These are phyloP conservation scores for Astyanax mexicanus DNA, from an alignment of 2,797 vertebrate species.

Conservation along the genomic window DNA sequence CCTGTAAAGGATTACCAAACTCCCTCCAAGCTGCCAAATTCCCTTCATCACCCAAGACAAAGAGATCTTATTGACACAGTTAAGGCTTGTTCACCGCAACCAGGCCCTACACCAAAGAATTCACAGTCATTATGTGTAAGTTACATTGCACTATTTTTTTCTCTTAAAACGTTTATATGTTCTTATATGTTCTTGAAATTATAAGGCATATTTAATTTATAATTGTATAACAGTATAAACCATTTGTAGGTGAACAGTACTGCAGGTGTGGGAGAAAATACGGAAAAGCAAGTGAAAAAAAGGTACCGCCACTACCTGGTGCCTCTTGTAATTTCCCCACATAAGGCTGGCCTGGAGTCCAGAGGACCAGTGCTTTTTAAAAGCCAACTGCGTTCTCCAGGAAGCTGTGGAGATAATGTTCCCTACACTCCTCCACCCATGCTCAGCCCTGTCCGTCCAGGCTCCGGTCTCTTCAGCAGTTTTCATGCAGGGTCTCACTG, in stretches of 20 bases:
- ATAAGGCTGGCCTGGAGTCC: slow-evolving; percentile 67
- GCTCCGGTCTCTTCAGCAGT: slow-evolving; percentile 88
- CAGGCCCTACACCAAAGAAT: slow-evolving; percentile 78
- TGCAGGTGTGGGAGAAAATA: slow-evolving; percentile 1
- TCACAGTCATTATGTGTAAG: slow-evolving; percentile 85
- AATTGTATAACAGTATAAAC: too few species aligned
- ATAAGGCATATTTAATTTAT: not conserved
- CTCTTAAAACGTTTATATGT: too few species aligned
- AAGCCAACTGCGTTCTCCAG: slow-evolving; percentile 85
- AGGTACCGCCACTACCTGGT: slow-evolving; percentile 80
- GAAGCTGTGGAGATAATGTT: slow-evolving; percentile 71
- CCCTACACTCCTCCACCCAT: slow-evolving; percentile 91
- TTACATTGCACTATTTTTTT: slow-evolving; percentile 29
- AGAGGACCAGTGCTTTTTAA: slow-evolving; percentile 82
- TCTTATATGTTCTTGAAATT: not conserved
- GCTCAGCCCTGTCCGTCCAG: slow-evolving; percentile 87
- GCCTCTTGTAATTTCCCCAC: slow-evolving; percentile 85
- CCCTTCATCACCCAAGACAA: slow-evolving; percentile 71
- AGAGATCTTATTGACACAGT: slow-evolving; percentile 81
- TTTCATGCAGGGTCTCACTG: slow-evolving; percentile 72
- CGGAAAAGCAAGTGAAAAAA: slow-evolving; percentile 74
- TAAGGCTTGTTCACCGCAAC: slow-evolving; percentile 58
- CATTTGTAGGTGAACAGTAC: slow-evolving; percentile 55
- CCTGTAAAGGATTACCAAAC: slow-evolving; percentile 84
- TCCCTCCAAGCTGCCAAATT: slow-evolving; percentile 75